Conservation (phyloP, 1,140 invertebrate genomes). For the Apis laboriosa region DNA sequence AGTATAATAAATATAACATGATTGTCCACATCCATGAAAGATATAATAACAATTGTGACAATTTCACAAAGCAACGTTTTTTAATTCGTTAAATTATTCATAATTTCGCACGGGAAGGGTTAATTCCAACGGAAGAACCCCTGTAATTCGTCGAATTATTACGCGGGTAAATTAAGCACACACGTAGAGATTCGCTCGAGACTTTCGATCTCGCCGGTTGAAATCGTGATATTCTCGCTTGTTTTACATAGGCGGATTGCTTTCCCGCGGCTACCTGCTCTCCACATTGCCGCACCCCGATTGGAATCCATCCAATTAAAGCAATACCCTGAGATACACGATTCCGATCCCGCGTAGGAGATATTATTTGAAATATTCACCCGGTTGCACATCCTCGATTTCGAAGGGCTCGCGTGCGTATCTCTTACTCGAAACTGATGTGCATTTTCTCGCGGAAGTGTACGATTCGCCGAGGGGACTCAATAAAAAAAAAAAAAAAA, state of each 20-base stretch:
- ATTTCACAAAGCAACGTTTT: too few relatives aligned
- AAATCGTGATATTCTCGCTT: slow-evolving; percentile 31
- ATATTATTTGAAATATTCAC: slow-evolving; percentile 23
- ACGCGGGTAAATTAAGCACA: slow-evolving; percentile 26
- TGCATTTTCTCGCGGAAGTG: background rate
- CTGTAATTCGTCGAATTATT: background rate
- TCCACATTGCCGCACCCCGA: slow-evolving; percentile 10
- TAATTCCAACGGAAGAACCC: background rate
- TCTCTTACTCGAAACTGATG: background rate
- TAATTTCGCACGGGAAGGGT: background rate
- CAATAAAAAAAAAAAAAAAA: too few relatives aligned
- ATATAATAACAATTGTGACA: too few relatives aligned
- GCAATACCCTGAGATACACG: background rate
- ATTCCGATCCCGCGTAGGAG: background rate
- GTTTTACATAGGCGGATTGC: slow-evolving; percentile 35
- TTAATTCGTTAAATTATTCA: too few relatives aligned
- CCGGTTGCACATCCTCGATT: background rate
- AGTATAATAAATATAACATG: too few relatives aligned
- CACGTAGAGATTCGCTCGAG: too few relatives aligned
- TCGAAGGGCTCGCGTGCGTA: background rate
- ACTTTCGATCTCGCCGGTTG: slow-evolving; percentile 20
- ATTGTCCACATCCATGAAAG: too few relatives aligned
- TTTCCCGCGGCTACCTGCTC: slow-evolving; percentile 8
- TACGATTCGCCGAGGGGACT: too few relatives aligned
- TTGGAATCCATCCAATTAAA: slow-evolving; percentile 47